Base-by-base conservation (phyloP, 1,140 invertebrate species). In the Aphaenogaster rudis region DNA sequence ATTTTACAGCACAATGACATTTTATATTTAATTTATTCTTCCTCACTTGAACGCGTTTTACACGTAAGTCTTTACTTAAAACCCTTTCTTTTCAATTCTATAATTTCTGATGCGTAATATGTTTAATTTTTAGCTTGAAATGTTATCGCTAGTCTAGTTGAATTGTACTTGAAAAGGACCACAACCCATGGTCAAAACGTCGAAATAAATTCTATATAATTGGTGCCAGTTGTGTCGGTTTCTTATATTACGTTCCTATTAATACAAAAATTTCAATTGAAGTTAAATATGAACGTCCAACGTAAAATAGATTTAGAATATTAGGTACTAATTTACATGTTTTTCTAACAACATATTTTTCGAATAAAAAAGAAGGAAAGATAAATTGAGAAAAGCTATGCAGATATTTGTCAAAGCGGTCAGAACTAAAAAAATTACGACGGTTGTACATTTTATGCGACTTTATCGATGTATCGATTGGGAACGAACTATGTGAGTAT, bases 381-480 rank as follows among this genome's bases (percentile, higher is more conserved):
- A 39, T 21, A 9, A 80, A n/a, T 61, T 3, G 3, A 52, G 11
- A 42, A 5, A 39, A 76, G 33, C 6, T 36, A 15, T 11, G 9
- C 2, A 33, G 3, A 59, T 36, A 66, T 28, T 21, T 11, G 15
- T 59, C 13, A 39, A n/a, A 0, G 36, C 28, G 9, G 1, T 76
- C 21, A 8, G 33, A 45, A 33, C 39, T 11, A 59, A 54, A 2
- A 11, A 50, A 52, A 17, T 76, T 45, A 74, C 17, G 8, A 48
- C 15, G 1, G 11, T 17, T 13, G 36, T 13, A 1, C n/a, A 15
- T 36, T 61, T 74, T 84, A 61, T 17, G 7, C 13, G 28, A 7
- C 33, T 61, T 48, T 15, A 66, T 21, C 33, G 69, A 39, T 36
- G 36, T 74, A 63, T 84, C 69, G 80, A 76, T 50, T 57, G 54